Percentiles rank a stretch among this genome's conserved stretches.
Conservation (phyloP, 2,888 invertebrate species). For the Plebejus anna region DNA sequence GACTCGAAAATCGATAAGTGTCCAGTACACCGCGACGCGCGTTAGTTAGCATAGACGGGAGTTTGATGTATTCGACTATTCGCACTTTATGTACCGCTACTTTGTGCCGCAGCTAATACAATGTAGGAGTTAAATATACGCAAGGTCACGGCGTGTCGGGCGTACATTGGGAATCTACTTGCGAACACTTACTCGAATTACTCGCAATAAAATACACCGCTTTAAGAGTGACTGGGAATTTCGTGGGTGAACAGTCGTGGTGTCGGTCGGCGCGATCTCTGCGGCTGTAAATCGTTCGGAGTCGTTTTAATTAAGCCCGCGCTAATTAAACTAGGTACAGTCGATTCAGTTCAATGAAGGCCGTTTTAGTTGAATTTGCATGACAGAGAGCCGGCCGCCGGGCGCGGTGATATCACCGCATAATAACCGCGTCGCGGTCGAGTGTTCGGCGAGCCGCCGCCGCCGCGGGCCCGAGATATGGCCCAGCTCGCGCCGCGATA, state of each 20-base stretch:
- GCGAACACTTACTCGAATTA: conserved; percentile 32
- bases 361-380: conserved; percentile 31
- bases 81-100: conserved; percentile 7
- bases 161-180: conserved; percentile 42
- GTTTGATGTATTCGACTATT: neutral
- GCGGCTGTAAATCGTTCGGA: neutral
- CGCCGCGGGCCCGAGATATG: conserved; percentile 55
- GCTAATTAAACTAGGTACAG: neutral
- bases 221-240: neutral
- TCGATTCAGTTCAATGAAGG: conserved; percentile 24
- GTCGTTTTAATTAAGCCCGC: conserved; percentile 15
- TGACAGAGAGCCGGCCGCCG: conserved; percentile 40
- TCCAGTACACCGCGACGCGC: neutral
- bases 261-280: neutral
- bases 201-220: neutral
- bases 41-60: conserved; percentile 9
- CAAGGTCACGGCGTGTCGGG: conserved; percentile 43
- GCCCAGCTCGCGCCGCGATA: conserved; percentile 66
- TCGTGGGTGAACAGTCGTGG: neutral
- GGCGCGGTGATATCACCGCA: conserved; percentile 46
- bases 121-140: conserved; percentile 41
- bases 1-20: conserved; percentile 10
- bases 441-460: conserved; percentile 45
- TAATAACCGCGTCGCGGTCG: conserved; percentile 49
- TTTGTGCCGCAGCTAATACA: conserved; percentile 31